phyloP scores from a whole-genome alignment of 2,888 invertebrate species.

The Scaptomyza cyrtandrae region DNA sequence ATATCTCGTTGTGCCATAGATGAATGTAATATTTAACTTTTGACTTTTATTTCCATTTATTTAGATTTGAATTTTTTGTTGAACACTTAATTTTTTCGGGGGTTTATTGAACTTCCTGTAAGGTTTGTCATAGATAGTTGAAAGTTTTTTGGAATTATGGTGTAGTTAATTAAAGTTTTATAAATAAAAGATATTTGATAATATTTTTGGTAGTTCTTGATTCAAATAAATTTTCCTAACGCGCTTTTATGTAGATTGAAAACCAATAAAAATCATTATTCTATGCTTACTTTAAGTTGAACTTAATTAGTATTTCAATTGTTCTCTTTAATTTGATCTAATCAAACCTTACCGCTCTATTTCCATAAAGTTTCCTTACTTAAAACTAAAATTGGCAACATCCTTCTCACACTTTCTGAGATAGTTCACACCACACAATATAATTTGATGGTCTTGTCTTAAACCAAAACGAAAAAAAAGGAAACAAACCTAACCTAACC shows the following conservation, averaged over 20 bases:
- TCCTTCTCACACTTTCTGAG: not conserved
- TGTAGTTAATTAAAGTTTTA: not conserved
- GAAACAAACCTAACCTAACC: not conserved
- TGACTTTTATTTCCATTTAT: conserved; percentile 25
- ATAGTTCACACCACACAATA: conserved; percentile 13
- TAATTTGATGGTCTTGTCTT: conserved; percentile 20
- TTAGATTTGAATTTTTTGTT: conserved; percentile 4
- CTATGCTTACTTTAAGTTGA: not conserved
- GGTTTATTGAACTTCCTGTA: conserved; percentile 65
- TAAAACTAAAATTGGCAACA: conserved; percentile 23
- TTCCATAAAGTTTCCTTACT: conserved; percentile 3
- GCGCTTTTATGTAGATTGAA: too few relatives aligned
- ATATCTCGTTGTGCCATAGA: conserved; percentile 19
- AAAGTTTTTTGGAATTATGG: conserved; percentile 36
- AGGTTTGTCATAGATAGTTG: conserved; percentile 10
- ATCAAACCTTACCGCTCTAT: not conserved
- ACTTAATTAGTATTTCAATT: too few relatives aligned
- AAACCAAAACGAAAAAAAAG: not conserved
- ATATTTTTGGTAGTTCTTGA: too few relatives aligned
- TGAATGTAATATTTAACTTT: conserved; percentile 18
- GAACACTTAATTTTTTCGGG: not conserved
- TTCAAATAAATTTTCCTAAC: too few relatives aligned
- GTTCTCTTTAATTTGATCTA: not conserved
- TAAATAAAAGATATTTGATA: too few relatives aligned
- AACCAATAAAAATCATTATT: not conserved